A percentile compares a stretch with the other conserved stretches of the same genome.
Evolutionary conservation across 2,888 invertebrate species (phyloP).

Genomic region (Thymelicus sylvestris): DNA sequence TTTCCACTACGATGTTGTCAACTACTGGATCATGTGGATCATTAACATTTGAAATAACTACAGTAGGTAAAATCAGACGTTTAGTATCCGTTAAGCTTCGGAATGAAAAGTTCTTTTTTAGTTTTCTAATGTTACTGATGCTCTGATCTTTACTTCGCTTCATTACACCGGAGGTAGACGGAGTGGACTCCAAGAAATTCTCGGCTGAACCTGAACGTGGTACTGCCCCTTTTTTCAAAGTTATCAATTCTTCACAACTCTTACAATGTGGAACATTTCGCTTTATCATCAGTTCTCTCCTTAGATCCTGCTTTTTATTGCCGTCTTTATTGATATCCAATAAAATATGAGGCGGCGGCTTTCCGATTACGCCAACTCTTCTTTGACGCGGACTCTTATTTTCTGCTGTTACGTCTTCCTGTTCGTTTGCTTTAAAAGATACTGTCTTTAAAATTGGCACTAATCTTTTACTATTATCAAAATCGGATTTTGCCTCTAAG

Average conservation of each 20-base stretch:
- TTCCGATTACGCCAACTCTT: conserved; percentile 54
- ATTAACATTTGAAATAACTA: conserved; percentile 46
- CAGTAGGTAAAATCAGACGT: conserved; percentile 49
- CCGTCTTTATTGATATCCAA: conserved; percentile 16
- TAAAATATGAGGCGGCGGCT: conserved; percentile 47
- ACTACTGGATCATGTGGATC: conserved; percentile 42
- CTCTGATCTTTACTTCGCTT: conserved; percentile 18
- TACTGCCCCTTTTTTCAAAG: conserved; percentile 38
- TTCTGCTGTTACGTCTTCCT: conserved; percentile 13
- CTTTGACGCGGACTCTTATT: conserved; percentile 53
- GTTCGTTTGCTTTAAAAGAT: conserved; percentile 46
- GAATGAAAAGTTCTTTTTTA: conserved; percentile 49
- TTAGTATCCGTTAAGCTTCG: conserved; percentile 41
- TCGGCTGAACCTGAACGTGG: conserved; percentile 41
- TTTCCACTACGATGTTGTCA: conserved; percentile 47
- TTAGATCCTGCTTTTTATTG: conserved; percentile 54
- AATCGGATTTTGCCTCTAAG: conserved; percentile 6
- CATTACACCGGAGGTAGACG: conserved; percentile 19
- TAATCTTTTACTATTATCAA: conserved; percentile 13
- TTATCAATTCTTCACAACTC: conserved; percentile 61
- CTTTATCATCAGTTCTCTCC: conserved; percentile 63
- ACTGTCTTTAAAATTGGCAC: conserved; percentile 55
- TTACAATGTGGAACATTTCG: conserved; percentile 56
- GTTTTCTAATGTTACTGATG: conserved; percentile 45
- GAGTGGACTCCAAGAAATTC: conserved; percentile 25